Percentiles rank a stretch among this genome's conserved stretches.
phyloP scores from a whole-genome alignment of 2,888 invertebrate species.

The Escarpia spicata region DNA sequence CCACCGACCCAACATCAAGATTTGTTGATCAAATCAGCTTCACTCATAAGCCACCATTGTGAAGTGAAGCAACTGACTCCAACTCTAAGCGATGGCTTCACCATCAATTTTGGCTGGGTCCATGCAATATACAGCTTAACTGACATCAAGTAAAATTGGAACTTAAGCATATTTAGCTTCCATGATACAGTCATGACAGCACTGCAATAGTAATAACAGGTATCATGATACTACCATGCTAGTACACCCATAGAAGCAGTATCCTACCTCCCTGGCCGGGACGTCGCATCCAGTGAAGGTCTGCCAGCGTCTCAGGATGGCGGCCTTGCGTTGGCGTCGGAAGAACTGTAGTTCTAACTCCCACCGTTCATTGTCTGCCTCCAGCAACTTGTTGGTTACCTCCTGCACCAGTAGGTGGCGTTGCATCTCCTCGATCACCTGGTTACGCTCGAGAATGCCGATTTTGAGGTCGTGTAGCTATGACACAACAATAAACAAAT shows the following conservation, averaged over 20 bases:
- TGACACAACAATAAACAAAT: constrained; percentile 13
- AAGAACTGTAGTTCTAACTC: constrained; percentile 57
- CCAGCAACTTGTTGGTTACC: constrained; percentile 60
- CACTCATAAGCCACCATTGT: too few relatives aligned
- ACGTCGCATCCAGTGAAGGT: constrained; percentile 57
- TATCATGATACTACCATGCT: too few relatives aligned
- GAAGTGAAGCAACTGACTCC: too few relatives aligned
- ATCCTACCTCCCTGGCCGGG: constrained; percentile 40
- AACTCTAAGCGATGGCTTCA: too few relatives aligned
- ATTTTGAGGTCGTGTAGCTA: constrained; percentile 59
- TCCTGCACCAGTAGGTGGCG: constrained; percentile 61
- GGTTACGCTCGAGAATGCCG: constrained; percentile 59
- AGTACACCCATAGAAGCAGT: neutral
- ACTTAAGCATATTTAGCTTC: too few relatives aligned
- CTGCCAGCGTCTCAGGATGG: constrained; percentile 54
- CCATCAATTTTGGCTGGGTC: too few relatives aligned
- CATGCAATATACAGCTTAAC: too few relatives aligned
- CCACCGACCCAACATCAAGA: too few relatives aligned
- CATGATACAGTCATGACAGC: too few relatives aligned
- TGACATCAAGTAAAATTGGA: too few relatives aligned
- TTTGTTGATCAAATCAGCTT: too few relatives aligned
- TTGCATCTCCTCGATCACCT: constrained; percentile 61
- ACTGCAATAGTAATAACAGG: too few relatives aligned
- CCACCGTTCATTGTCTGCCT: constrained; percentile 57
- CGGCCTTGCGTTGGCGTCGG: constrained; percentile 49